Conservation (phyloP, 2,113 vertebrate species). For the Sapayoa aenigma region DNA sequence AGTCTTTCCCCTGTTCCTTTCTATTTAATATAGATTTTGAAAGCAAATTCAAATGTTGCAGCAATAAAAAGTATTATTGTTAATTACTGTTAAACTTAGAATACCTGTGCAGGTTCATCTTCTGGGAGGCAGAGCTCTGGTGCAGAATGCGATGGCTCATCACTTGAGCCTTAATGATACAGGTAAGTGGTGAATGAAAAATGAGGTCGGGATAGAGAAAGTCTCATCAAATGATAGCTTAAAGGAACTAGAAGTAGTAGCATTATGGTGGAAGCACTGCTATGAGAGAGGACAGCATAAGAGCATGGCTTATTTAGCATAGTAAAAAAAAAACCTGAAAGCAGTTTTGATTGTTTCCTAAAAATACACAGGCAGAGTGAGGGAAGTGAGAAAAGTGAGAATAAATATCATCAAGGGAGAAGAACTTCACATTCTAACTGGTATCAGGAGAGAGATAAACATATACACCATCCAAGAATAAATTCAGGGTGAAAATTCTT, state of each 20-base stretch:
- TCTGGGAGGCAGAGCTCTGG: background rate
- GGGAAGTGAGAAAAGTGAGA: slow-evolving; percentile 13
- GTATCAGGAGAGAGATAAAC: background rate
- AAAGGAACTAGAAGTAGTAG: background rate
- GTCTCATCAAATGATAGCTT: background rate
- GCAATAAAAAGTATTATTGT: background rate
- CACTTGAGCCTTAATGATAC: background rate
- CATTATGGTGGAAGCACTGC: background rate
- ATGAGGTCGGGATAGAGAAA: background rate
- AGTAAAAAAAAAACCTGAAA: background rate
- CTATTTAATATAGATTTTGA: background rate
- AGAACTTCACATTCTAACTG: background rate
- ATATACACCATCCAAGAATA: background rate
- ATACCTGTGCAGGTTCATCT: background rate
- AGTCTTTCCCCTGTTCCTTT: background rate
- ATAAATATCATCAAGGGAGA: slow-evolving; percentile 12
- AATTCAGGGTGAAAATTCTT: background rate
- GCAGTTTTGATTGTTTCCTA: slow-evolving; percentile 31
- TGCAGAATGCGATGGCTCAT: background rate
- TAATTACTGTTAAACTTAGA: background rate
- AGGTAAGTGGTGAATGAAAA: background rate
- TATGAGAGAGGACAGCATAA: background rate
- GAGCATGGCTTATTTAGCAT: background rate
- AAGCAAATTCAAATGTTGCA: background rate
- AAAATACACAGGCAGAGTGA: slow-evolving; percentile 10